These are phyloP conservation scores for Chionomys nivalis DNA, from an alignment of 2,113 vertebrate genomes.

Conservation along the genomic window DNA sequence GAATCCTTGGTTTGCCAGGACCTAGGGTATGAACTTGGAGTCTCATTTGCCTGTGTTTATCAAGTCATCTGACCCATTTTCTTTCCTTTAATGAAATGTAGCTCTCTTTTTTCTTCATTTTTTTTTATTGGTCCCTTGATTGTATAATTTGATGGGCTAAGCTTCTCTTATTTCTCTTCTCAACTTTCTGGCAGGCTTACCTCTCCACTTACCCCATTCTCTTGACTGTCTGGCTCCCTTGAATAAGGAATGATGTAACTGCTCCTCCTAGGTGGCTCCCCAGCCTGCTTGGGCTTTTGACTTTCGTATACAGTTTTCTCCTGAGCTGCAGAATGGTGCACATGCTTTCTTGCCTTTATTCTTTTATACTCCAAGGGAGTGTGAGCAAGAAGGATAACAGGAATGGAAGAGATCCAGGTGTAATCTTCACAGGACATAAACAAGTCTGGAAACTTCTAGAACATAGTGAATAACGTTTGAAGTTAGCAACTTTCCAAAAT, in stretches of 20 bases:
- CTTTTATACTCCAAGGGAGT: neutral
- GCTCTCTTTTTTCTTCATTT: neutral
- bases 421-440: constrained; percentile 39
- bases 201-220: constrained; percentile 11
- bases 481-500: constrained; percentile 42
- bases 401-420: neutral
- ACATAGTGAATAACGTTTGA: constrained; percentile 8
- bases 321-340: constrained; percentile 26
- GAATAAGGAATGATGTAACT: constrained; percentile 14
- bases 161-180: constrained; percentile 57
- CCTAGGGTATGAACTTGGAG: constrained; percentile 88
- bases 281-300: neutral
- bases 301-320: constrained; percentile 17
- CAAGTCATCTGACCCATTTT: constrained; percentile 19
- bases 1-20: constrained; percentile 93
- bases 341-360: constrained; percentile 38
- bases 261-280: neutral
- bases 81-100: neutral
- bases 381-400: neutral
- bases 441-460: constrained; percentile 51
- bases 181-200: neutral
- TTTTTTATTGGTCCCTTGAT: constrained; percentile 10
- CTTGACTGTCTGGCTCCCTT: constrained; percentile 3
- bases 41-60: constrained; percentile 34
- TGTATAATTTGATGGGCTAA: constrained; percentile 28